Conservation (phyloP, 2,888 invertebrate species). For the Epirrhoe alternata region DNA sequence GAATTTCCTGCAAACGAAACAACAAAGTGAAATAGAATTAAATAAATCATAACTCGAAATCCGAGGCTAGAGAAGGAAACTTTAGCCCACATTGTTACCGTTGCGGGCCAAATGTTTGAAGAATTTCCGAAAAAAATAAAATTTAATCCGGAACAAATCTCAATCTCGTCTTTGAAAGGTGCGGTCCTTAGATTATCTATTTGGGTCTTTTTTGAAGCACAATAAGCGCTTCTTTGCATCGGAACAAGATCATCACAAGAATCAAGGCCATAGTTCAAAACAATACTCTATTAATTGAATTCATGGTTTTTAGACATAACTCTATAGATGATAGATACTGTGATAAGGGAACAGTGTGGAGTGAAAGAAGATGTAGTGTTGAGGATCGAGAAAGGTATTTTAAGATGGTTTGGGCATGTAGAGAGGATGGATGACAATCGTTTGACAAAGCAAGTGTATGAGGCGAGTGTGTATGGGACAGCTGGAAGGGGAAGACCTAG, state of each 20-base stretch:
- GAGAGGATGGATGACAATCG: no score
- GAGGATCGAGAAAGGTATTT: no score
- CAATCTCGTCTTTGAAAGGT: background rate
- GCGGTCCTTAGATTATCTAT: background rate
- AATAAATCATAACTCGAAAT: conserved; percentile 35
- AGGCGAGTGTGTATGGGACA: no score
- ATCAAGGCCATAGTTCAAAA: background rate
- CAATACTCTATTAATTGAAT: no score
- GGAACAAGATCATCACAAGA: background rate
- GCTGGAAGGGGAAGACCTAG: no score
- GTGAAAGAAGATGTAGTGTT: no score
- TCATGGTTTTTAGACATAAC: no score
- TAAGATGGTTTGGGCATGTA: no score
- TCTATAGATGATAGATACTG: no score
- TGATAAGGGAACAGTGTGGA: no score
- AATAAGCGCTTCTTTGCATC: background rate
- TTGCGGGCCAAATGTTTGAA: conserved; percentile 42
- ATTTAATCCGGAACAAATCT: background rate
- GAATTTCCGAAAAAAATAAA: conserved; percentile 5
- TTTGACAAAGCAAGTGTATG: no score
- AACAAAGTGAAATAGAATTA: conserved; percentile 31
- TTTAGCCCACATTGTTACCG: conserved; percentile 29
- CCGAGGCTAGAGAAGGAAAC: conserved; percentile 25
- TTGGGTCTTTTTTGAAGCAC: background rate
- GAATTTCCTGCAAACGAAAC: conserved; percentile 31